phyloP scores from a whole-genome alignment of 2,797 vertebrate genomes.

The Pristis pectinata region DNA sequence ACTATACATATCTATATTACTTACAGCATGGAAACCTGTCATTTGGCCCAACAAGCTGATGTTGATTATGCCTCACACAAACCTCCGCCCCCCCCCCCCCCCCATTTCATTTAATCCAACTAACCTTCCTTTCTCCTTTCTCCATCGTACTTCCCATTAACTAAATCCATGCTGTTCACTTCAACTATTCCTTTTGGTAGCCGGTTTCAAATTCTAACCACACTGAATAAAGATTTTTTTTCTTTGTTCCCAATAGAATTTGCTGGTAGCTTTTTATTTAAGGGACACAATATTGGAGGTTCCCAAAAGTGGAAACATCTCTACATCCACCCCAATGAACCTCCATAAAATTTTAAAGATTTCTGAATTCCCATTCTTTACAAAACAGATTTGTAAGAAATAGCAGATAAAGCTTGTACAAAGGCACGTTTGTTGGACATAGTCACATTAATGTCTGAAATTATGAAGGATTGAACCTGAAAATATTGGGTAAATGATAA shows the following conservation, averaged over 20 bases:
- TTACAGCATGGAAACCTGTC: neutral
- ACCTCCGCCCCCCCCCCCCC: neutral
- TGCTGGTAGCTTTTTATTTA: neutral
- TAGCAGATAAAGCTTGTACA: neutral
- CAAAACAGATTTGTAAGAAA: neutral
- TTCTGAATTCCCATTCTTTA: neutral
- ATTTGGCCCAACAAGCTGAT: neutral
- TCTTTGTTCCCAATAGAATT: neutral
- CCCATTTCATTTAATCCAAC: neutral
- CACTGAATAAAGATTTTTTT: neutral
- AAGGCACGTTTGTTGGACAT: neutral
- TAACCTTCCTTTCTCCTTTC: neutral
- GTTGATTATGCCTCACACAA: neutral
- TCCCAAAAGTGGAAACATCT: neutral
- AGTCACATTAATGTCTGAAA: neutral
- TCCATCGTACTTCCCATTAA: neutral
- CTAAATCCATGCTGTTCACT: neutral
- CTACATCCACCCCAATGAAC: neutral
- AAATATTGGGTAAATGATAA: slow-evolving; percentile 13
- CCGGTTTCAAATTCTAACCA: neutral
- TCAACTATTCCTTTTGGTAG: neutral
- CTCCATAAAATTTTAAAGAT: neutral
- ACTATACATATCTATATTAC: too few relatives aligned
- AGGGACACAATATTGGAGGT: neutral
- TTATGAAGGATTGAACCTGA: neutral